A percentile compares a stretch with the other conserved stretches of the same genome.
Evolutionary conservation across 1,140 invertebrate genomes (phyloP).

Genomic region (Diabrotica virgifera): DNA sequence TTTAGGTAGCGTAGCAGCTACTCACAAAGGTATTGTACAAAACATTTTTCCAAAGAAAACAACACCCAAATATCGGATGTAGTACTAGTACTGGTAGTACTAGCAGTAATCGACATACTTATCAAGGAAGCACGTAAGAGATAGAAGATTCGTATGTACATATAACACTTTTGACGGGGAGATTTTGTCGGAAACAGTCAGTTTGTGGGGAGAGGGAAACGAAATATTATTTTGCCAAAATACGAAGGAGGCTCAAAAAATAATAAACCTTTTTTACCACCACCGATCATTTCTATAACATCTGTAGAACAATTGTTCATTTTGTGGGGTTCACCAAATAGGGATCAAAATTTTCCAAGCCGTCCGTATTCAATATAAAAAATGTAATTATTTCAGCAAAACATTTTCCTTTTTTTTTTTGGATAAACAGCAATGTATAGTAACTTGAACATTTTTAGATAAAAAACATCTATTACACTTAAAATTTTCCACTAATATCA

Average conservation of each 20-base stretch:
- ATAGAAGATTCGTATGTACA: constrained; percentile 25
- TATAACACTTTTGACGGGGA: not conserved
- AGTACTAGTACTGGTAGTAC: no score
- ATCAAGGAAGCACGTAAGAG: constrained; percentile 34
- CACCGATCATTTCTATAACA: no score
- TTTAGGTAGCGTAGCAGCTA: constrained; percentile 20
- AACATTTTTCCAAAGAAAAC: constrained; percentile 17
- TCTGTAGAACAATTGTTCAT: no score
- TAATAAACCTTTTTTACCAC: no score
- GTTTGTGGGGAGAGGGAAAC: not conserved
- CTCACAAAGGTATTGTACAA: constrained; percentile 31
- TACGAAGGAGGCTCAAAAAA: no score
- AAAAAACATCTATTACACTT: constrained; percentile 1
- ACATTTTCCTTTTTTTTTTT: not conserved
- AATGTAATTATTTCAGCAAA: no score
- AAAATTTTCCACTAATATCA: not conserved
- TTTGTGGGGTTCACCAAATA: no score
- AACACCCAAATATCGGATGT: constrained; percentile 8
- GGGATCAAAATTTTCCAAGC: no score
- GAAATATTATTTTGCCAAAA: not conserved
- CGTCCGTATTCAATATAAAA: no score
- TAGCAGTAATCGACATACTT: constrained; percentile 27
- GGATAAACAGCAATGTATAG: not conserved
- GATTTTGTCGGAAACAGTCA: not conserved
- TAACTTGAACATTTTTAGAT: not conserved